phyloP scores from a whole-genome alignment of 2,888 invertebrate genomes.

The Brachypalpus laphriformis region DNA sequence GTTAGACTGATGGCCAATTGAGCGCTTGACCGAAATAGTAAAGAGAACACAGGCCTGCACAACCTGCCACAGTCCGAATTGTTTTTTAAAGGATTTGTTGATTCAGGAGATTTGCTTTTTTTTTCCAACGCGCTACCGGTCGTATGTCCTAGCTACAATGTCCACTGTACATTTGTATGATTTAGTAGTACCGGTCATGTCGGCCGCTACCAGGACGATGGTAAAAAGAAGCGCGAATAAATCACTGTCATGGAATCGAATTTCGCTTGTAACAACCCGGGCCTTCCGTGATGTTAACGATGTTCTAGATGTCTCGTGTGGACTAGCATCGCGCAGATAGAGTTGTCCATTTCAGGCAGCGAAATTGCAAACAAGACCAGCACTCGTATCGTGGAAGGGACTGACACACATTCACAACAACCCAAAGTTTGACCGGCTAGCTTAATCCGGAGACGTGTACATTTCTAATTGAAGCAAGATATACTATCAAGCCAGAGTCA shows the following conservation, averaged over 20 bases:
- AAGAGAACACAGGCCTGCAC: not conserved
- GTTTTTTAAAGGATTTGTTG: constrained; percentile 48
- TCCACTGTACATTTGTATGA: constrained; percentile 22
- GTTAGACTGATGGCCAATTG: constrained; percentile 49
- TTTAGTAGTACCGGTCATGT: constrained; percentile 7
- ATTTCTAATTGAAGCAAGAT: constrained; percentile 73
- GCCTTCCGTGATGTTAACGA: constrained; percentile 49
- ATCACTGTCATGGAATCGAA: constrained; percentile 63
- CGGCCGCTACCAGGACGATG: not conserved
- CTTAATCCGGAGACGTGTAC: constrained; percentile 68
- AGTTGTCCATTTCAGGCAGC: not conserved
- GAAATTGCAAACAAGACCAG: not conserved
- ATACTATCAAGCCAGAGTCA: constrained; percentile 65
- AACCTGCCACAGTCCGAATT: constrained; percentile 7
- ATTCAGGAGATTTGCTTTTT: constrained; percentile 30
- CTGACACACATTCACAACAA: not conserved
- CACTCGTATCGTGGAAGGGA: not conserved
- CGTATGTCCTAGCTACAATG: not conserved
- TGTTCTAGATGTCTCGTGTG: not conserved
- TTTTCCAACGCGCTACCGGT: not conserved
- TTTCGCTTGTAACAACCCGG: constrained; percentile 34
- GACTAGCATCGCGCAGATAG: not conserved
- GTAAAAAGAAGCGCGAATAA: constrained; percentile 36
- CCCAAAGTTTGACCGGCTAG: constrained; percentile 44
- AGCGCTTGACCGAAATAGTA: not conserved